Conservation (phyloP, 2,797 vertebrate genomes). For the Dendrocincla tyrannina region DNA sequence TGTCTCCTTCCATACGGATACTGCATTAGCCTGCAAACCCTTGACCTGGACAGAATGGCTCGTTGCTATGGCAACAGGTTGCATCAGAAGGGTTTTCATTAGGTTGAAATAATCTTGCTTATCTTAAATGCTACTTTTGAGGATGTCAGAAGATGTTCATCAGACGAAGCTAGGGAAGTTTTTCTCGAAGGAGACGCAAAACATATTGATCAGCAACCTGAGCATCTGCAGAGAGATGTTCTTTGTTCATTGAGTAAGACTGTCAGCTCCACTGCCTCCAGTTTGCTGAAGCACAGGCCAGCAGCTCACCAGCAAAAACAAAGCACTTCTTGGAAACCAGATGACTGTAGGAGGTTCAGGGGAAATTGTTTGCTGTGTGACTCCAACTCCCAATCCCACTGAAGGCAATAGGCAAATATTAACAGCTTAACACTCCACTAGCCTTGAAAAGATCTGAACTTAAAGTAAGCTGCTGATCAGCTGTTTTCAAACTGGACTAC, state of each 20-base stretch:
- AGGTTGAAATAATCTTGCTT: not conserved
- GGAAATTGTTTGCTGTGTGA: not conserved
- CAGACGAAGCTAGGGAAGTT: not conserved
- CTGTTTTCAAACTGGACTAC: not conserved
- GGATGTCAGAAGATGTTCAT: not conserved
- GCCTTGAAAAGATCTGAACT: not conserved
- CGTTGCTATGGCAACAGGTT: slow-evolving; percentile 13
- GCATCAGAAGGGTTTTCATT: not conserved
- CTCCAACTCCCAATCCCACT: not conserved
- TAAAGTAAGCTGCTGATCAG: not conserved
- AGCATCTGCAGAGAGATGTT: not conserved
- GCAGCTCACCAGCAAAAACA: not conserved
- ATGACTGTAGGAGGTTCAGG: not conserved
- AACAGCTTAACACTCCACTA: not conserved
- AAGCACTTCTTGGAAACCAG: not conserved
- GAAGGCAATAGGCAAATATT: not conserved
- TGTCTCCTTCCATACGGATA: not conserved
- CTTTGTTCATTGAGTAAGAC: not conserved
- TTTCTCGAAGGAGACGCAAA: not conserved
- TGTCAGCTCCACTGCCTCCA: not conserved
- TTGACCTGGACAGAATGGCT: not conserved
- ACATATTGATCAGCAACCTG: not conserved
- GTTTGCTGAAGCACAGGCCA: not conserved
- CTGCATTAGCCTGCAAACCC: not conserved
- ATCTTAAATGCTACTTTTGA: not conserved